These are phyloP conservation scores for Myrmophylax atrothorax DNA, from an alignment of 2,113 vertebrate species.

Conservation along the genomic window DNA sequence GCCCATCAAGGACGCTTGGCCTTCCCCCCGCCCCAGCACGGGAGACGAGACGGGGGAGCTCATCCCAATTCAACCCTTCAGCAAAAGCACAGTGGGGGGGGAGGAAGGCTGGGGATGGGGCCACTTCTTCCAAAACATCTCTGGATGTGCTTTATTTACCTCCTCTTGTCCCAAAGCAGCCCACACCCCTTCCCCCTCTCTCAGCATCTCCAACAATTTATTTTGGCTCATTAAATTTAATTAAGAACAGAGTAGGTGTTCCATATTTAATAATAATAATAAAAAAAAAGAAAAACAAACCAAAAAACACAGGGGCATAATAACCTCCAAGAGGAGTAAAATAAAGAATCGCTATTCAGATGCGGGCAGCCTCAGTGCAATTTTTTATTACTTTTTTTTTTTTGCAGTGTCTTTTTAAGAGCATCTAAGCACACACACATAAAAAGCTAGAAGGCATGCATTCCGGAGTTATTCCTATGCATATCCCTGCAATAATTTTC, in stretches of 20 bases:
- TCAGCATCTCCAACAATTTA: conserved; percentile 43
- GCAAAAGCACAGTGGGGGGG: background rate
- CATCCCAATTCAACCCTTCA: background rate
- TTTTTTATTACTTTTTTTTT: background rate
- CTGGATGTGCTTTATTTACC: conserved; percentile 15
- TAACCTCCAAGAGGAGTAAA: conserved; percentile 64
- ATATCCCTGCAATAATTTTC: conserved; percentile 80
- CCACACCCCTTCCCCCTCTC: conserved; percentile 12
- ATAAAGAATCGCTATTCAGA: conserved; percentile 67
- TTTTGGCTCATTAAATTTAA: conserved; percentile 76
- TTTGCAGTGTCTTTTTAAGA: conserved; percentile 60
- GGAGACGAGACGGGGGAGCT: background rate
- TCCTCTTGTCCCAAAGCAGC: conserved; percentile 9
- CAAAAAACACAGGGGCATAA: background rate
- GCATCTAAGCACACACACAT: conserved; percentile 67
- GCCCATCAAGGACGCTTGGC: background rate
- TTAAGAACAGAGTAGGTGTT: conserved; percentile 67
- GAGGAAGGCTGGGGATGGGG: background rate
- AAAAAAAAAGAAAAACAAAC: background rate
- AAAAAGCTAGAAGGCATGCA: conserved; percentile 71
- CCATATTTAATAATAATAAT: conserved; percentile 47
- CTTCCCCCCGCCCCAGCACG: background rate
- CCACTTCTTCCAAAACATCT: background rate
- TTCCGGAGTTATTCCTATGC: conserved; percentile 75
- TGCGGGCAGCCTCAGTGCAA: conserved; percentile 41